Conservation (phyloP, 2,888 invertebrate species). For the Aproaerema taeniolella region DNA sequence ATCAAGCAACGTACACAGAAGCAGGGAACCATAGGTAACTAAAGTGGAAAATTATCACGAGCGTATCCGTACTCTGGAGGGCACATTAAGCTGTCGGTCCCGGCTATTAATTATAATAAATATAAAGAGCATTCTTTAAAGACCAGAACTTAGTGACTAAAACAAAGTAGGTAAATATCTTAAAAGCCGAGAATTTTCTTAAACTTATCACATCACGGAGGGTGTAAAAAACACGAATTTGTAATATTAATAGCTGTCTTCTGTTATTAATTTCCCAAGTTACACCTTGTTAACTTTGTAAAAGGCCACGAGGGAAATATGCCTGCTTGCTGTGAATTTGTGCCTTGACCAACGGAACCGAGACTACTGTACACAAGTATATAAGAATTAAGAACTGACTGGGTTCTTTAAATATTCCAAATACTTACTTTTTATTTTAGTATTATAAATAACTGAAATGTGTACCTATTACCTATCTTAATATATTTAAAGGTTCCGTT, state of each 20-base stretch:
- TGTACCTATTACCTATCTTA: too few species aligned
- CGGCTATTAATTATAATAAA: neutral
- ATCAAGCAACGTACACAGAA: too few species aligned
- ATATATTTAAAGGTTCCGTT: too few species aligned
- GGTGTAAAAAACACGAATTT: constrained; percentile 33
- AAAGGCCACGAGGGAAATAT: constrained; percentile 69
- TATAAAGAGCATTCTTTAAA: neutral
- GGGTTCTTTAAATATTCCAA: too few species aligned
- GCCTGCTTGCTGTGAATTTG: constrained; percentile 57
- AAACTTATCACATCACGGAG: constrained; percentile 3
- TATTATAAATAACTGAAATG: too few species aligned
- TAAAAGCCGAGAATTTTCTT: neutral
- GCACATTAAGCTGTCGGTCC: too few species aligned
- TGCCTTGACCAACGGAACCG: constrained; percentile 49
- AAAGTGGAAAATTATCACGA: too few species aligned
- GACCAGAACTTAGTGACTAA: neutral
- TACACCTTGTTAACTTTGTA: constrained; percentile 71
- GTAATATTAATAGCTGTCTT: constrained; percentile 61
- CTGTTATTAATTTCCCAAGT: constrained; percentile 67
- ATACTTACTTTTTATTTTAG: too few species aligned
- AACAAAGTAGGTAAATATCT: neutral
- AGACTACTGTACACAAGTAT: constrained; percentile 20
- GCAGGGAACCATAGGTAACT: too few species aligned
- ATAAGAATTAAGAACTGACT: too few species aligned
- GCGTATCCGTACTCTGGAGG: too few species aligned